These are phyloP conservation scores for Ceratina australensis DNA, from an alignment of 1,140 invertebrate genomes.

Conservation along the genomic window DNA sequence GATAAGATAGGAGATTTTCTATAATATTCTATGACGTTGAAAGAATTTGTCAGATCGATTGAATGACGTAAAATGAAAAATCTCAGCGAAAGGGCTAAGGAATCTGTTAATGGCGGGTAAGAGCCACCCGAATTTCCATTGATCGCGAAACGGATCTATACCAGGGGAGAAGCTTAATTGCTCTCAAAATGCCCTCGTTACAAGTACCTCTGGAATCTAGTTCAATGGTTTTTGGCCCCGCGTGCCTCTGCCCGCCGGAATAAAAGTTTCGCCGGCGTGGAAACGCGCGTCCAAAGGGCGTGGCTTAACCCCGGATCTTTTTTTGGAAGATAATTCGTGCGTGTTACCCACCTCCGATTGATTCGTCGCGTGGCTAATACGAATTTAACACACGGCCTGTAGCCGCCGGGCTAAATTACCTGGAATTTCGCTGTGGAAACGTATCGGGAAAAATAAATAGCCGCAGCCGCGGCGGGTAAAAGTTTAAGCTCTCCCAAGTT, in stretches of 20 bases:
- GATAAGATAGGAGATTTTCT: no score
- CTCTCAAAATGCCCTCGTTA: conserved; percentile 36
- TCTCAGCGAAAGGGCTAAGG: no score
- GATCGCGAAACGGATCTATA: conserved; percentile 29
- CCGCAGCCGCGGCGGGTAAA: no score
- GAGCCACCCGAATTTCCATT: conserved; percentile 40
- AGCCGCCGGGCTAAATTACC: no score
- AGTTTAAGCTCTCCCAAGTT: no score
- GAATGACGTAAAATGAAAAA: no score
- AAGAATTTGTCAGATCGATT: no score
- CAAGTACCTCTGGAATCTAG: conserved; percentile 22
- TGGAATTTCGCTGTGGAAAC: no score
- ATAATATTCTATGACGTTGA: no score
- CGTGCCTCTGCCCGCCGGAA: neutral
- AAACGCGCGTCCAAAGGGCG: conserved; percentile 25
- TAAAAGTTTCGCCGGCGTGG: neutral
- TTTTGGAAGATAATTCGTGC: conserved; percentile 1
- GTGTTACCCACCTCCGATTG: neutral
- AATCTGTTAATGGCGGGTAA: neutral
- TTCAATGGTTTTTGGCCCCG: conserved; percentile 41
- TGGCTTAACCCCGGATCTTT: neutral
- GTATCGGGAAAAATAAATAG: no score
- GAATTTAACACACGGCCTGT: no score
- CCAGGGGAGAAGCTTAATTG: conserved; percentile 11
- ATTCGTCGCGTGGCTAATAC: no score